Evolutionary conservation across 2,797 vertebrate genomes (phyloP), one percentile per base, ranked within the genome.

Genomic region (Brotula barbata): DNA sequence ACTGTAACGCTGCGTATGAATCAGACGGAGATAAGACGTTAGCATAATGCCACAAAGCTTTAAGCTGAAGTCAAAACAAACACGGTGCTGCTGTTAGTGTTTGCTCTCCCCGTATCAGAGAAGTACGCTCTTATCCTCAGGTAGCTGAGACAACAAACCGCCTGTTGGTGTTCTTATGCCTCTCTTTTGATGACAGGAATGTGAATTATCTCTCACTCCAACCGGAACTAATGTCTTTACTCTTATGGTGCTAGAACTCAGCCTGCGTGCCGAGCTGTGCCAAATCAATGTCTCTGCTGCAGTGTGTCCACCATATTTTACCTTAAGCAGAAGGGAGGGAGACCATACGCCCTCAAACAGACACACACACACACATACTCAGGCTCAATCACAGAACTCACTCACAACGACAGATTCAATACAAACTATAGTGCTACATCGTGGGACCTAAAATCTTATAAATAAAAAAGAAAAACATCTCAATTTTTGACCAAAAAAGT

Each of bases 1-100:
- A 71, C 74, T 77, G 66, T 76, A 79, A 76, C 88, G 76, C 82
- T 82, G 78, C 42, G 75, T 58, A 85, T 85, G 84, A 83, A 63
- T 77, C 65, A 77, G 50, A 75, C 57, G n/a, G n/a, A 57, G 61
- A 86, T 72, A 73, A 75, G 51, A 63, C 44, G n/a, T 49, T 50
- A 77, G 64, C 48, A 17, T 7, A 36, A 50, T n/a, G n/a, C n/a
- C n/a, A n/a, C n/a, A n/a, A n/a, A n/a, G n/a, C 54, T 64, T 77
- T 53, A 62, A 73, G 50, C 55, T 43, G 20, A 64, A 62, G n/a
- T 33, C n/a, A n/a, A n/a, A n/a, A n/a, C n/a, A n/a, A n/a, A n/a
- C n/a, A n/a, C n/a, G n/a, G n/a, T n/a, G n/a, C n/a, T n/a, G n/a
- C n/a, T n/a, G n/a, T n/a, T n/a, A n/a, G 42, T 60, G 46, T 58